Evolutionary conservation across 2,113 vertebrate genomes (phyloP), one percentile per base, ranked within the genome.

Genomic region (Forbesichthys papilliferus): DNA sequence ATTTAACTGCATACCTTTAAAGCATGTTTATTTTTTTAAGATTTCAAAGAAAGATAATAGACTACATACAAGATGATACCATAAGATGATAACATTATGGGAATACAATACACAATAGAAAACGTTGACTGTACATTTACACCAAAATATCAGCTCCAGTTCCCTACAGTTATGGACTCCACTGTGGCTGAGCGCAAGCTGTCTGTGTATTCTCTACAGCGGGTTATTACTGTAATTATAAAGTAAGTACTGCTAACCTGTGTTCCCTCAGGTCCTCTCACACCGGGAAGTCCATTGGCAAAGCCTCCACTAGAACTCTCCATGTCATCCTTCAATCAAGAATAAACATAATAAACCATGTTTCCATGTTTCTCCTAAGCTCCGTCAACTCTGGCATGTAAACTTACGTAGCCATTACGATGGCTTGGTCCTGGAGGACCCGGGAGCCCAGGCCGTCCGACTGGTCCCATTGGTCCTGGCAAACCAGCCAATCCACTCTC

Each of bases 361-460:
- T 27, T 27, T 27, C 48, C 8, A 49, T 10, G 12, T 49, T 49
- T 49, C 3, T 12, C 48, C 12, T 49, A 49, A 3, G 48, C 12
- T 10, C 12, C 8, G 3, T 16, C 0, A 9, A 4, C 10, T 52
- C 49, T 52, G 49, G 49, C 3, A 14, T 14, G 13, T 34, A 8
- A 71, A 96, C 98, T 96, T 85, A 99, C 98, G 93, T 98, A 98
- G 86, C 96, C 97, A 73, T 83, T 91, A 0, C 84, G 85, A 0
- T 90, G 90, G 80, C 90, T 83, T 0, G 81, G 83, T 5, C 94
- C 94, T 0, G 94, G 92, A 0, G 94, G 95, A 0, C 96, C 96
- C 0, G 96, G 95, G 2, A 90, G 95, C 0, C 96, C 96, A 0
- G 94, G 92, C 3, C 14, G 92, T 9, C 97, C 98, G 5, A 83